Conservation (phyloP, 2,797 vertebrate species). For the Hoplostethus mediterraneus region DNA sequence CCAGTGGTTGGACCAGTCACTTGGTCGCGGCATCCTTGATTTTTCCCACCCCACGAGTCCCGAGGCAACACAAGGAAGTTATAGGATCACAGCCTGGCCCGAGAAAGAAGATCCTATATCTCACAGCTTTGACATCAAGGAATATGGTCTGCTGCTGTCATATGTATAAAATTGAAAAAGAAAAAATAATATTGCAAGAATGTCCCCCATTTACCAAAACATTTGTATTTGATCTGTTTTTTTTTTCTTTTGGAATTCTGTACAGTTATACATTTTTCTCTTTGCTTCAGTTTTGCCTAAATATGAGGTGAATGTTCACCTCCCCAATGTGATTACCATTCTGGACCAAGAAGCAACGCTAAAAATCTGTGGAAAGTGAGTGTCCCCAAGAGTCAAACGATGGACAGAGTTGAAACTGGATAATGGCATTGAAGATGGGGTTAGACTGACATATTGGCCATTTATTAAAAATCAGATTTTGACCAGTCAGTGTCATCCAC, state of each 20-base stretch:
- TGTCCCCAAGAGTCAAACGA: conserved; percentile 9
- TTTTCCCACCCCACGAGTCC: conserved; percentile 82
- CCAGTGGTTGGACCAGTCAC: conserved; percentile 84
- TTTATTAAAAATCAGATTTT: too few relatives aligned
- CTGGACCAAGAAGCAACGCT: conserved; percentile 74
- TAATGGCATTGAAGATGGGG: neutral
- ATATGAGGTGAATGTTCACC: conserved; percentile 83
- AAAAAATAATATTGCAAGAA: too few relatives aligned
- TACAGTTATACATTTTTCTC: neutral
- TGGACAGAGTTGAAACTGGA: neutral
- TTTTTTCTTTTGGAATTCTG: neutral
- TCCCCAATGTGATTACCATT: conserved; percentile 75
- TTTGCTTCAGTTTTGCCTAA: conserved; percentile 83
- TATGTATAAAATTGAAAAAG: too few relatives aligned
- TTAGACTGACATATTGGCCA: too few relatives aligned
- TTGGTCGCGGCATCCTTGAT: conserved; percentile 82
- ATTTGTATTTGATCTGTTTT: neutral
- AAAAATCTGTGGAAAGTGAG: conserved; percentile 88
- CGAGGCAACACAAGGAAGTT: conserved; percentile 81
- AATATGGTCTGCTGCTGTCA: conserved; percentile 78
- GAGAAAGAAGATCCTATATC: conserved; percentile 52
- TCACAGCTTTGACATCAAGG: conserved; percentile 79
- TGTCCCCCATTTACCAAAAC: too few relatives aligned
- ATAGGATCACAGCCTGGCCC: conserved; percentile 73
- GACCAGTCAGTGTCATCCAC: too few relatives aligned